These are phyloP conservation scores for Cheilosia impressa DNA, from an alignment of 2,888 invertebrate genomes.

Conservation along the genomic window DNA sequence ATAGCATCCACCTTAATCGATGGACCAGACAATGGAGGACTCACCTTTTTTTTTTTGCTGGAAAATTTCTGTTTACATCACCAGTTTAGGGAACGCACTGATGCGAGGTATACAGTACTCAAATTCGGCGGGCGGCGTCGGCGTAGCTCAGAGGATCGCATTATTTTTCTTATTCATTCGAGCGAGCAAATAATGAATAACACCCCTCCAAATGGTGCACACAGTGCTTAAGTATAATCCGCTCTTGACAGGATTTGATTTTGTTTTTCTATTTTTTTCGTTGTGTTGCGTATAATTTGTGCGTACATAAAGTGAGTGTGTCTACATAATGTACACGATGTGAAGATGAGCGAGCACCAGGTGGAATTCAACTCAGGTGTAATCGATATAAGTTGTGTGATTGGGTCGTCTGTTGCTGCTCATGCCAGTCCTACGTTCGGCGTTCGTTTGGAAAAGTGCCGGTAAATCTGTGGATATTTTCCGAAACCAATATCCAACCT, in stretches of 20 bases:
- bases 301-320: conserved; percentile 6
- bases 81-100: conserved; percentile 52
- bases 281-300: conserved; percentile 16
- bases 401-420: background rate
- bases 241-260: conserved; percentile 50
- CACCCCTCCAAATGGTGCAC: conserved; percentile 54
- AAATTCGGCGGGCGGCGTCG: conserved; percentile 29
- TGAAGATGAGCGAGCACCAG: conserved; percentile 48
- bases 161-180: conserved; percentile 52
- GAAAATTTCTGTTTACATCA: conserved; percentile 38
- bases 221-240: conserved; percentile 52
- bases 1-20: conserved; percentile 68
- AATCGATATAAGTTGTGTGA: conserved; percentile 7
- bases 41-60: conserved; percentile 26
- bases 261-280: conserved; percentile 26
- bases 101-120: conserved; percentile 54
- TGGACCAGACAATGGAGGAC: conserved; percentile 52
- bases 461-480: background rate
- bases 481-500: background rate
- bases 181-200: conserved; percentile 60
- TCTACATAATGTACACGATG: background rate
- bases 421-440: background rate
- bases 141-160: conserved; percentile 14
- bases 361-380: conserved; percentile 66
- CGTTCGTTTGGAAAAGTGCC: too few species aligned